These are phyloP conservation scores for Dysidea cf. avara DNA, from an alignment of 37 sponge, comb jelly and placozoan genomes.

Conservation along the genomic window DNA sequence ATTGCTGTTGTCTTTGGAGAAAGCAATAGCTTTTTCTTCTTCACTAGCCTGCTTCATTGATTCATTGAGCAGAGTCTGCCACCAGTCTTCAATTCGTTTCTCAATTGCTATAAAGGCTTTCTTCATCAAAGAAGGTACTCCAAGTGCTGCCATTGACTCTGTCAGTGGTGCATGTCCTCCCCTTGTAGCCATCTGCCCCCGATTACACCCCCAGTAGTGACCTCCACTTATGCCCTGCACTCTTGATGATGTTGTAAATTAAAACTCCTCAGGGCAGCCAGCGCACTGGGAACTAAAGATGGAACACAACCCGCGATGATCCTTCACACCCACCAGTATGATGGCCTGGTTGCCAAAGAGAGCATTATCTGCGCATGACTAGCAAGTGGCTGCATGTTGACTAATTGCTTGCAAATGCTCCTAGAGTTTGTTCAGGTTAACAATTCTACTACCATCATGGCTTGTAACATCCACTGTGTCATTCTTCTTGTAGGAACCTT, in stretches of 20 bases:
- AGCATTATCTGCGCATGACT: too few species aligned
- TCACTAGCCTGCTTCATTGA: not conserved
- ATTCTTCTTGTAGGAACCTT: too few species aligned
- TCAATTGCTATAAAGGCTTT: not conserved
- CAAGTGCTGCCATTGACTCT: not conserved
- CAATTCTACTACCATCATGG: too few species aligned
- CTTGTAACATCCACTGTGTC: too few species aligned
- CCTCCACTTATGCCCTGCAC: too few species aligned
- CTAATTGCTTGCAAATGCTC: too few species aligned
- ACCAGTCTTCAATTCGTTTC: not conserved
- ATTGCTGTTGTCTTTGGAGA: not conserved
- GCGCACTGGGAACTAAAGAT: not conserved
- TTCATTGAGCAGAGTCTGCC: too few species aligned
- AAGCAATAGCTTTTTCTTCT: slow-evolving; percentile 19
- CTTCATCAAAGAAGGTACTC: not conserved
- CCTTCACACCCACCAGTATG: not conserved
- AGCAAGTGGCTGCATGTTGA: too few species aligned
- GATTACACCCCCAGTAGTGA: too few species aligned
- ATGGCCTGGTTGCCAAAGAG: too few species aligned
- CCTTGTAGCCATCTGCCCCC: slow-evolving; percentile 5
- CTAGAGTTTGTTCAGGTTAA: too few species aligned
- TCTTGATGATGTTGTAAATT: not conserved
- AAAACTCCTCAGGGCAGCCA: not conserved
- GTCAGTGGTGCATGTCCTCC: too few species aligned
- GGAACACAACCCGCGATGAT: not conserved